These are phyloP conservation scores for Agriopis aurantiaria DNA, from an alignment of 2,888 invertebrate genomes.

Conservation along the genomic window DNA sequence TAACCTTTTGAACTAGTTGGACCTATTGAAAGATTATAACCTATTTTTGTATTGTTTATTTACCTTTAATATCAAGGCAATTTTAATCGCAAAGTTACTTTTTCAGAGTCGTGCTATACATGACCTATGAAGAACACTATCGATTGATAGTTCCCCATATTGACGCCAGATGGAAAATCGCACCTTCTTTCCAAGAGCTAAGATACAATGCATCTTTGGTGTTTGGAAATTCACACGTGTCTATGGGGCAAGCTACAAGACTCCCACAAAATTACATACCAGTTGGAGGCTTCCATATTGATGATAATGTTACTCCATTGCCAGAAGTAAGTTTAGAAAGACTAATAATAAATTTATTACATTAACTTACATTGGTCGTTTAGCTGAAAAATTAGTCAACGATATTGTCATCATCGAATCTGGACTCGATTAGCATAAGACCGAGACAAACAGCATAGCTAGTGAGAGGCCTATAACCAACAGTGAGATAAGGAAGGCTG, in stretches of 20 bases:
- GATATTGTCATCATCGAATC: too few species aligned
- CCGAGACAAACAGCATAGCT: too few species aligned
- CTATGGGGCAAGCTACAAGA: constrained; percentile 41
- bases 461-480: too few species aligned
- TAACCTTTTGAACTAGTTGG: too few species aligned
- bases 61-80: neutral
- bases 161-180: constrained; percentile 35
- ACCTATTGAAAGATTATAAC: too few species aligned
- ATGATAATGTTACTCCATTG: constrained; percentile 13
- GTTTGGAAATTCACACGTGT: constrained; percentile 52
- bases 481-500: too few species aligned
- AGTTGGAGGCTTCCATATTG: constrained; percentile 46
- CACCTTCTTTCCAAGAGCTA: constrained; percentile 45
- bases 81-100: neutral
- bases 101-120: constrained; percentile 11
- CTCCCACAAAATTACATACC: constrained; percentile 52
- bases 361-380: too few species aligned
- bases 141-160: constrained; percentile 23
- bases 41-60: too few species aligned
- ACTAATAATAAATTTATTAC: too few species aligned
- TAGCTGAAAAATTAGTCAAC: too few species aligned
- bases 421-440: too few species aligned
- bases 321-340: constrained; percentile 15
- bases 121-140: constrained; percentile 14
- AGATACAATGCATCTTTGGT: constrained; percentile 55